Percentiles rank a stretch among this genome's conserved stretches.
Conservation (phyloP, 2,797 vertebrate genomes). For the Acanthis flammea region DNA sequence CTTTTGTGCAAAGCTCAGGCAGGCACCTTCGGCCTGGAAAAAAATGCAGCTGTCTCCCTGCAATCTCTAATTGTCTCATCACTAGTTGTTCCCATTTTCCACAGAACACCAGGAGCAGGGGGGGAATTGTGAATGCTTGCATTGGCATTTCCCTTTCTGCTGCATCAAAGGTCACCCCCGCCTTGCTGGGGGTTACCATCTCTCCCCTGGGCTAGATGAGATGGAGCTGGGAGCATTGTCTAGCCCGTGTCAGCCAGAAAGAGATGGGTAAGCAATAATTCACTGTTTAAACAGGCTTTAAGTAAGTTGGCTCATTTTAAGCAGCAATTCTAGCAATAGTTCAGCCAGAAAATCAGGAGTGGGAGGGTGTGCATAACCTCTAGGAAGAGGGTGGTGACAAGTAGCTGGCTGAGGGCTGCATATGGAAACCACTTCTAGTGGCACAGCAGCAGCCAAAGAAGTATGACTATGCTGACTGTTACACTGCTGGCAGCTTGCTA, state of each 20-base stretch:
- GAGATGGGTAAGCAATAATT: neutral
- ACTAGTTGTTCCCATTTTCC: neutral
- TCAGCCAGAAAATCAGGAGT: conserved; percentile 34
- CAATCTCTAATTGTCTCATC: neutral
- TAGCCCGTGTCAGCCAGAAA: neutral
- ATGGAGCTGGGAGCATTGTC: neutral
- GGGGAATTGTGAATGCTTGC: neutral
- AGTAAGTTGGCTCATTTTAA: conserved; percentile 24
- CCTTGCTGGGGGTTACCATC: neutral
- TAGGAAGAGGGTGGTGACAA: conserved; percentile 60
- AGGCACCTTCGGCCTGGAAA: neutral
- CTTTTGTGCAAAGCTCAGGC: neutral
- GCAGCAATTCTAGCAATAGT: neutral
- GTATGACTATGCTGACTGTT: neutral
- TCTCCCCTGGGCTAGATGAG: neutral
- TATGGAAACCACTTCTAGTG: conserved; percentile 20
- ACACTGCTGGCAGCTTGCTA: neutral
- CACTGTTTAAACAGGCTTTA: neutral
- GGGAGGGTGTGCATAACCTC: conserved; percentile 21
- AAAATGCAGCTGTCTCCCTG: neutral
- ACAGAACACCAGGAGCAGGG: neutral
- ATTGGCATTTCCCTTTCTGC: neutral
- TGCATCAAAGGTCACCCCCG: neutral
- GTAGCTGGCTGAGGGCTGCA: conserved; percentile 19
- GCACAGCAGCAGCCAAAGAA: conserved; percentile 6